These are phyloP conservation scores for Drosophila melanogaster DNA, from an alignment of 1,140 invertebrate species.

Conservation along the genomic window DNA sequence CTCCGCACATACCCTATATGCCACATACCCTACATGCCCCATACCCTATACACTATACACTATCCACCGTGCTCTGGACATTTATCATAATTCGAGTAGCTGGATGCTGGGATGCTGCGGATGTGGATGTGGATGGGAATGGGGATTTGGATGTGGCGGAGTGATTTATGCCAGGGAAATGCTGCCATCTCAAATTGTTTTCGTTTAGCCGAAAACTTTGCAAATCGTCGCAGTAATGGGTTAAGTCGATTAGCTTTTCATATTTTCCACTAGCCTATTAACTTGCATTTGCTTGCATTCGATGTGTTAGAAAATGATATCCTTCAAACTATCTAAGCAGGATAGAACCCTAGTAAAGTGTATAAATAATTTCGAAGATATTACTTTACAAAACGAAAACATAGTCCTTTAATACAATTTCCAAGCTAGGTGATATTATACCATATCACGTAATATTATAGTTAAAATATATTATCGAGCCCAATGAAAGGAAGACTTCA, in stretches of 20 bases:
- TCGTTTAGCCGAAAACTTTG: constrained; percentile 6
- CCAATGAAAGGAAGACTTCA: too few species aligned
- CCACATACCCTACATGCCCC: background rate
- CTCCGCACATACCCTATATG: background rate
- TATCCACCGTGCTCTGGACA: constrained; percentile 3
- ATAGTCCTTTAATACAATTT: too few species aligned
- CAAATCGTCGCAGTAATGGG: background rate
- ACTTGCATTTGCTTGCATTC: background rate
- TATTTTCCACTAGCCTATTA: background rate
- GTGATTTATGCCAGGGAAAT: constrained; percentile 58
- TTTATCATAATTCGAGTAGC: constrained; percentile 60
- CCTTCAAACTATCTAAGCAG: too few species aligned
- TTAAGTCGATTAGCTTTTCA: background rate
- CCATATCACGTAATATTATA: too few species aligned
- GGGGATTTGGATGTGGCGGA: constrained; percentile 36
- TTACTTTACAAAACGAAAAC: too few species aligned
- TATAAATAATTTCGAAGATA: too few species aligned
- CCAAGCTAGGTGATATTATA: too few species aligned
- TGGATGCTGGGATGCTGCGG: constrained; percentile 48
- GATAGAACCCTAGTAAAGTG: too few species aligned
- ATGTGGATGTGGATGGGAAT: constrained; percentile 27
- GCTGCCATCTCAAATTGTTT: constrained; percentile 24
- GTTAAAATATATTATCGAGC: background rate
- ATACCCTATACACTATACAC: constrained; percentile 4
- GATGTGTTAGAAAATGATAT: too few species aligned